Conservation (phyloP, 2,888 invertebrate genomes). For the Sceliomorpha sp. region DNA sequence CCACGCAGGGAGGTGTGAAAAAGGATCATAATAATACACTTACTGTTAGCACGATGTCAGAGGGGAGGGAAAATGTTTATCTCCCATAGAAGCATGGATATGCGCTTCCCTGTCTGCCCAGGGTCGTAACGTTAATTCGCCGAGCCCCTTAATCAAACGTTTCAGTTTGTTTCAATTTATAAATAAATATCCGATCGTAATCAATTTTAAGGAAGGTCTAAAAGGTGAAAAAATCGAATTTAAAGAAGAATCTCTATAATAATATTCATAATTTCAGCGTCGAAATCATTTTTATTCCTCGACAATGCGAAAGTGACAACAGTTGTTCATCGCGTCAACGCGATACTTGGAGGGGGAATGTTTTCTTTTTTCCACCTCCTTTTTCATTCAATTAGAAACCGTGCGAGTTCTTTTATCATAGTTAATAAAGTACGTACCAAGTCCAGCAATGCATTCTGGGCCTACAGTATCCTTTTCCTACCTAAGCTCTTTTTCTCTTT, state of each 20-base stretch:
- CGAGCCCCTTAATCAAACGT: constrained; percentile 1
- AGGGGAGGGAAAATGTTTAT: constrained; percentile 68
- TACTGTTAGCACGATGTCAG: constrained; percentile 62
- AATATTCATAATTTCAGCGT: constrained; percentile 49
- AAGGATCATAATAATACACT: constrained; percentile 80
- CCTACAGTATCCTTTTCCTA: constrained; percentile 42
- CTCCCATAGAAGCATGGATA: constrained; percentile 33
- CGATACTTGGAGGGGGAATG: constrained; percentile 22
- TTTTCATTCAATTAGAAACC: constrained; percentile 46
- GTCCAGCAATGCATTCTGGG: constrained; percentile 25
- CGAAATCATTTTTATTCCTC: too few relatives aligned
- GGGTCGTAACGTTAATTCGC: constrained; percentile 5
- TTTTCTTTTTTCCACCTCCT: constrained; percentile 27
- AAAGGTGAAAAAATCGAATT: constrained; percentile 27
- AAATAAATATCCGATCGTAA: neutral
- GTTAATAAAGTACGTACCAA: neutral
- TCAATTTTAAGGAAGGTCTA: too few relatives aligned
- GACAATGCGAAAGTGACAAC: constrained; percentile 55
- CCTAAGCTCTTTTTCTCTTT: constrained; percentile 3
- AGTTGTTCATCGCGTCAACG: constrained; percentile 32
- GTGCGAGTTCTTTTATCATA: constrained; percentile 20
- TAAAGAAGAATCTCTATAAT: constrained; percentile 50
- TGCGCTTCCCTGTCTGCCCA: constrained; percentile 30
- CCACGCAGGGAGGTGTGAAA: constrained; percentile 78
- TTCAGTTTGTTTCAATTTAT: neutral